phyloP scores from a whole-genome alignment of 2,113 vertebrate genomes.

The Laticauda laticaudata region DNA sequence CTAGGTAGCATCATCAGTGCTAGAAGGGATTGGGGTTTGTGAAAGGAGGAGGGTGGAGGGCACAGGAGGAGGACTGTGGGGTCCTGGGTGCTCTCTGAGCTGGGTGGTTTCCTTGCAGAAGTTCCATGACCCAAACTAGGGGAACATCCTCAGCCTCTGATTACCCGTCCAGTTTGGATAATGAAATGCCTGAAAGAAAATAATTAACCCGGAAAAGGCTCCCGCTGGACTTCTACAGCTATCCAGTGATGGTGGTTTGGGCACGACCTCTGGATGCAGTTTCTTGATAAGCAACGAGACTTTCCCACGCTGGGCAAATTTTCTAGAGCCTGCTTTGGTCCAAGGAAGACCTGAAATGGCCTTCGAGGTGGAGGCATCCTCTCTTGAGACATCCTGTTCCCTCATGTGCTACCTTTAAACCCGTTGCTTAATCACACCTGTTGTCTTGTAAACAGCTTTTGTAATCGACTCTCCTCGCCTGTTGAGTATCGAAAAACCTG shows the following conservation, averaged over 20 bases:
- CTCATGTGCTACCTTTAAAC: background rate
- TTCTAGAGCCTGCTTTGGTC: background rate
- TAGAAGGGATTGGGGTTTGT: too few species aligned
- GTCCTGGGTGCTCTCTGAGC: too few species aligned
- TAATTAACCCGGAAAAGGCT: background rate
- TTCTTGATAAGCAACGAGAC: background rate
- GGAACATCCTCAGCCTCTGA: background rate
- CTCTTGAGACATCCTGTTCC: too few species aligned
- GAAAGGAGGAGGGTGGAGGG: too few species aligned
- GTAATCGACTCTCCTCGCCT: background rate
- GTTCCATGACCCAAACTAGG: too few species aligned
- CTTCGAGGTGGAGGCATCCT: background rate
- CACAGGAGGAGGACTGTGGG: too few species aligned
- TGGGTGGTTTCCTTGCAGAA: too few species aligned
- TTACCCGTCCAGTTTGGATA: background rate
- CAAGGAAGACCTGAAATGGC: background rate
- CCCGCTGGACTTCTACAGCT: background rate
- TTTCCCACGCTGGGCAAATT: background rate
- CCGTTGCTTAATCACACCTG: background rate
- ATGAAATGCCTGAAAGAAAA: background rate
- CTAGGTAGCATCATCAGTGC: too few species aligned
- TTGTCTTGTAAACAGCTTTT: background rate
- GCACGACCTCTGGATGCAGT: background rate
- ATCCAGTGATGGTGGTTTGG: background rate
- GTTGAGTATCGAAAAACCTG: background rate